Base-by-base conservation (phyloP, 1,140 invertebrate genomes). In the Cyclina sinensis region DNA sequence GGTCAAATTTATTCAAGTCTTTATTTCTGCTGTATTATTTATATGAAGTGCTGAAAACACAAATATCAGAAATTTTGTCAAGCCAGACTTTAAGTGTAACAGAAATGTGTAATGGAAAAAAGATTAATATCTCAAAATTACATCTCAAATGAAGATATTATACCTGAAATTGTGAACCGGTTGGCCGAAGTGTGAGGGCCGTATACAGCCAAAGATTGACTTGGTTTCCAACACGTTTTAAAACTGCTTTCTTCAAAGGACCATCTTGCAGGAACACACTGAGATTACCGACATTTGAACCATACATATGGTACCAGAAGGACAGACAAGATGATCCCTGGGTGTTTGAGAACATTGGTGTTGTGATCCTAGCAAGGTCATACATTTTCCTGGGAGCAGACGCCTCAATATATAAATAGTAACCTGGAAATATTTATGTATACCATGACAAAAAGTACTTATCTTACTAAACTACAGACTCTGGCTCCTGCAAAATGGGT, bases 301-400 rank as follows among this genome's bases (percentile, higher is more conserved):
- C 98, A 91, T 96, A 97, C 98, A 98, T 98, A 92, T 98, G 97
- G 92, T 96, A 97, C 96, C 96, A 98, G 94, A 98, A 98, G 14
- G 90, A 89, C 14, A 95, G 68, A 90, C 94, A 95, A 54, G 91
- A 48, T 51, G 81, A 48, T 43, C 82, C 83, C n/a, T 54, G 27
- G 12, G 24, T 68, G 11, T 90, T 86, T 21, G 62, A 11, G 74
- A 76, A 89, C 5, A 54, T 24, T 5, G 90, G 91, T 70, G 93
- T 94, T 9, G 90, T 92, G 9, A 95, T 80, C 30, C 93, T 82
- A 30, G 94, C 93, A 5, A 87, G 91, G 54, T 94, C 91, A 27
- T 92, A 92, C n/a, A 32, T 35, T 24, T 51, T 65, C n/a, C 91
- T 70, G n/a, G 93, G 93, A 21, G 80, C 12, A 24, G 94, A 94